A percentile compares a stretch with the other conserved stretches of the same genome.
phyloP scores from a whole-genome alignment of 2,113 vertebrate genomes.

The Microcebus lehilahytsara region DNA sequence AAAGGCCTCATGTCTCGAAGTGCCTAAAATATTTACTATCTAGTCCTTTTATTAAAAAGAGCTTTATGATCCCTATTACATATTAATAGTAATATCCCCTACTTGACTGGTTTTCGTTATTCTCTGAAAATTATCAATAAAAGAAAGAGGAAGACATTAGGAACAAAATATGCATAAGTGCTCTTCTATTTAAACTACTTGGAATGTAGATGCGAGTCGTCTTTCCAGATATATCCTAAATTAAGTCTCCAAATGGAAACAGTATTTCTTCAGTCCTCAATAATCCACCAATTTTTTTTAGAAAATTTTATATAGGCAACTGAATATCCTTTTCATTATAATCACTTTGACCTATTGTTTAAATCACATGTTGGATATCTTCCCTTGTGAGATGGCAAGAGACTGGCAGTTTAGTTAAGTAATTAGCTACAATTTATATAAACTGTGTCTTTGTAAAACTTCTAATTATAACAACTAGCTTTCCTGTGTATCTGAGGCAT shows the following conservation, averaged over 20 bases:
- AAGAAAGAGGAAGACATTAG: neutral
- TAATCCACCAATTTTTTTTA: neutral
- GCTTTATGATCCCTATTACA: neutral
- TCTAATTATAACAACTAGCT: conserved; percentile 71
- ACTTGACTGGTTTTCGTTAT: neutral
- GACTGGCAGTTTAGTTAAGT: conserved; percentile 52
- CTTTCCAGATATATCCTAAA: neutral
- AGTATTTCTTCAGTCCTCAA: conserved; percentile 9
- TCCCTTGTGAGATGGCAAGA: conserved; percentile 20
- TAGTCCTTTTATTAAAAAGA: neutral
- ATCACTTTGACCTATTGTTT: conserved; percentile 50
- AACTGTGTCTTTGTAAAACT: conserved; percentile 48
- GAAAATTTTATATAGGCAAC: conserved; percentile 3
- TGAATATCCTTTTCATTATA: neutral
- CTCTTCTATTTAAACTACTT: conserved; percentile 31
- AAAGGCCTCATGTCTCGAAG: neutral
- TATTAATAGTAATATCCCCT: neutral
- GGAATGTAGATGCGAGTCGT: neutral
- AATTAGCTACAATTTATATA: conserved; percentile 48
- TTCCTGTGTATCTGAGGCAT: conserved; percentile 54
- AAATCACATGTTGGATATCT: conserved; percentile 26
- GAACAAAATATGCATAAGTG: neutral
- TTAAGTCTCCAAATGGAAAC: conserved; percentile 23
- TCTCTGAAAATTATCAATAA: neutral
- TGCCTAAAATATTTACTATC: neutral